Evolutionary conservation across 2,888 invertebrate species (phyloP), one percentile per base, ranked within the genome.

Genomic region (Eupithecia pulchellata): DNA sequence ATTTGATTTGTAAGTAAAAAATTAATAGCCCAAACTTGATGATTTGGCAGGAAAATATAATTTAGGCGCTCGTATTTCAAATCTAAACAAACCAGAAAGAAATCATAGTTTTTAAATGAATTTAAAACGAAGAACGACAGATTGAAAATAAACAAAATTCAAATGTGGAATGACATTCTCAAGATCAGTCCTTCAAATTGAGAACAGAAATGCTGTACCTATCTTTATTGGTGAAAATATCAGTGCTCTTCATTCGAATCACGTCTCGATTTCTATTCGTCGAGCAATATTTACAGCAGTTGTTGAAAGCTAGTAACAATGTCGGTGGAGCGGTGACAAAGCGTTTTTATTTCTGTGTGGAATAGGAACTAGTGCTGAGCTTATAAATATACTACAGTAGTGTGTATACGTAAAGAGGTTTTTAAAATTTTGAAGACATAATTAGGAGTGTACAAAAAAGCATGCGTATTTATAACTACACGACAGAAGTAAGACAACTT

Each of bases 321-420:
- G 68, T 57, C 58, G 65, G 30, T 30, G 39, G 58, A 55, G 66
- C 57, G 27, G 63, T 72, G 68, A 75, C 76, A 76, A 72, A 72
- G 61, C 61, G 69, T 69, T 70, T 71, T 42, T 75, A 76, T 76
- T 71, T 73, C 39, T 68, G 63, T 64, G 61, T 69, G 68, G 60
- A 42, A 39, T 6, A n/a, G 55, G 13, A 64, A 47, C 1, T 39
- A 25, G 25, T 47, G 20, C 30, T 34, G 25, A 6, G 6, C 4
- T 30, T n/a, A 25, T 13, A 60, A 36, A 14, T 55, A 14, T 32
- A 25, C 13, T 25, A 17, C 4, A n/a, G 6, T 42, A 42, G n/a
- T 6, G 17, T 42, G 17, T 0, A 4, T 42, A 42, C 39, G 39
- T 5, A 39, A 13, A 39, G 39, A 4, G 17, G 17, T 39, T 39